Base-by-base conservation (phyloP, 2,113 vertebrate genomes). In the Tinamus guttatus region DNA sequence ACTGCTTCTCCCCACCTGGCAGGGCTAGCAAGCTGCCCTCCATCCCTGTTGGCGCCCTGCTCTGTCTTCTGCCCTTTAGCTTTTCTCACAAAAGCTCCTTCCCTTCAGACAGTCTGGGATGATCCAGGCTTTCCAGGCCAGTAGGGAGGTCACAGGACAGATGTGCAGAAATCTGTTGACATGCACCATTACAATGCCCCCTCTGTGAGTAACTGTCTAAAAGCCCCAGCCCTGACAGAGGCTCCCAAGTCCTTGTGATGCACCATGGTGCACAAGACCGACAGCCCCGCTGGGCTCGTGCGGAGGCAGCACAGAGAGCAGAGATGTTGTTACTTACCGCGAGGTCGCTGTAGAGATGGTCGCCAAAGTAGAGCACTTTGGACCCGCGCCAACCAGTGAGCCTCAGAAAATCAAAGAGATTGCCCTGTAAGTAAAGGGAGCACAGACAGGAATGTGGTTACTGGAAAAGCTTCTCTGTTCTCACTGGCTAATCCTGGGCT, bases 311-410 rank as follows among this genome's bases (percentile, higher is more conserved):
- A n/a, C 5, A n/a, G 7, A 69, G 32, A 56, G 85, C 67, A 43
- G 24, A 73, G 60, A 13, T 30, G 30, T 21, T 13, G 8, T 5
- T 79, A 97, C 99, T 99, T 93, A 99, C 99, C 65, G 99, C 99
- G 60, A 99, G 98, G 95, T 99, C 99, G 5, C 99, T 99, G 95
- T 99, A 99, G 58, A 99, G 98, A 96, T 99, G 99, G 92, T 99
- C 99, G 36, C 99, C 99, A 11, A 99, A 99, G 96, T 99, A 99
- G n/a, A 99, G 98, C 67, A 99, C 99, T 4, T 98, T 99, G 65
- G 99, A 99, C 4, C 99, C 99, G 25, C 98, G 97, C 99, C 99
- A 99, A 40, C 99, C 99, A 0, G 99, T 99, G 97, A 99, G 98
- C 87, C 98, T 97, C 65, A 99, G 97, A 83, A 99, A 99, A 89